Evolutionary conservation across 1,140 invertebrate species (phyloP).

Genomic region (Pogonus chalceus): DNA sequence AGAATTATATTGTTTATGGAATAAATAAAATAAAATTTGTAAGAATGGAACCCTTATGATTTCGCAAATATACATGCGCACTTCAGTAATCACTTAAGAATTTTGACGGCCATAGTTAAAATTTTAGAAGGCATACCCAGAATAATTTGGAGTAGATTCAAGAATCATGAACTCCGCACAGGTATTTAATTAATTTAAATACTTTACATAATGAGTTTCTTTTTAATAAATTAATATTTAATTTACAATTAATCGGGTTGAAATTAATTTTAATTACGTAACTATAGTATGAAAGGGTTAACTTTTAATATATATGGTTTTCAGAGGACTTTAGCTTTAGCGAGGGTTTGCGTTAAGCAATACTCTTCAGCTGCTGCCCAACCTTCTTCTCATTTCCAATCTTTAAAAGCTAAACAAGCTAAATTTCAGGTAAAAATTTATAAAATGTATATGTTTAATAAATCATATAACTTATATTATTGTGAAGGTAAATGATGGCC

Average conservation of each 20-base stretch:
- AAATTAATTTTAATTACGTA: neutral
- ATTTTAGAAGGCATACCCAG: neutral
- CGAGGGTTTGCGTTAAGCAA: neutral
- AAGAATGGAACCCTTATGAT: no score
- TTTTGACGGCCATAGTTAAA: neutral
- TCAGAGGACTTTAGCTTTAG: neutral
- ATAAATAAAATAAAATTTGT: no score
- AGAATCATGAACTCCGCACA: neutral
- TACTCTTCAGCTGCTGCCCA: neutral
- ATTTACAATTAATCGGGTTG: neutral
- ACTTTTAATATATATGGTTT: no score
- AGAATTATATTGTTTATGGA: no score
- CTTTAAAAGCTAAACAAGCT: constrained; percentile 34
- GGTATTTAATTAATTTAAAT: neutral
- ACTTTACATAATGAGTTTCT: neutral
- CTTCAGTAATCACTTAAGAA: no score
- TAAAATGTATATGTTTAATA: constrained; percentile 7
- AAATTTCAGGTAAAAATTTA: constrained; percentile 33
- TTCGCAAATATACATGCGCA: no score
- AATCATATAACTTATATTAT: constrained; percentile 11
- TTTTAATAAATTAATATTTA: no score
- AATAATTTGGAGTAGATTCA: neutral
- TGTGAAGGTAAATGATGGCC: constrained; percentile 40
- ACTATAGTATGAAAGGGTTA: no score
- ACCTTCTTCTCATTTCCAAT: neutral